These are phyloP conservation scores for Eupithecia dodoneata DNA, from an alignment of 2,888 invertebrate genomes.

Conservation along the genomic window DNA sequence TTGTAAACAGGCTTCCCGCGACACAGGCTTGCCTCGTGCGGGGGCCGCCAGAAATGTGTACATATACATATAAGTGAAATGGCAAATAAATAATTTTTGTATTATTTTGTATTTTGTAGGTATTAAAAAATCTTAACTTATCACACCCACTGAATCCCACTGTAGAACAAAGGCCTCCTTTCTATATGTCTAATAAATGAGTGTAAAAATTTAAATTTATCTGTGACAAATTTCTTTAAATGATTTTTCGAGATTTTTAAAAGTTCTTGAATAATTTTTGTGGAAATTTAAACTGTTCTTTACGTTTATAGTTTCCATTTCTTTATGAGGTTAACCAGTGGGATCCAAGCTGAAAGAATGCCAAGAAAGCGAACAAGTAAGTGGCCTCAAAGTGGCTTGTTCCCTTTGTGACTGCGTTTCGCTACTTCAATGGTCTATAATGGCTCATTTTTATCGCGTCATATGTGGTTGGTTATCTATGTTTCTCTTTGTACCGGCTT, in stretches of 20 bases:
- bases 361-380: constrained; percentile 66
- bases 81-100: too few species aligned
- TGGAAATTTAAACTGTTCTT: not conserved
- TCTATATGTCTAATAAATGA: too few species aligned
- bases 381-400: constrained; percentile 61
- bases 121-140: not conserved
- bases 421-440: constrained; percentile 56
- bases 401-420: constrained; percentile 67
- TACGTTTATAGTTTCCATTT: constrained; percentile 17
- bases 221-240: too few species aligned
- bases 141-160: not conserved
- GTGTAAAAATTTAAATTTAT: too few species aligned
- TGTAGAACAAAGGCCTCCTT: too few species aligned
- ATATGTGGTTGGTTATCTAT: constrained; percentile 22
- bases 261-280: not conserved
- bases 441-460: constrained; percentile 53
- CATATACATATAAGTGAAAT: too few species aligned
- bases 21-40: too few species aligned
- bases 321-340: constrained; percentile 45
- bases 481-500: constrained; percentile 17
- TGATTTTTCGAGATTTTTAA: not conserved
- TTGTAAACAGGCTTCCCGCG: too few species aligned
- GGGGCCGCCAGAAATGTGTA: too few species aligned
- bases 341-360: constrained; percentile 64
- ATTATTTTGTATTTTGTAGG: too few species aligned